These are phyloP conservation scores for Epicampocera succincta DNA, from an alignment of 2,888 invertebrate species.

Conservation along the genomic window DNA sequence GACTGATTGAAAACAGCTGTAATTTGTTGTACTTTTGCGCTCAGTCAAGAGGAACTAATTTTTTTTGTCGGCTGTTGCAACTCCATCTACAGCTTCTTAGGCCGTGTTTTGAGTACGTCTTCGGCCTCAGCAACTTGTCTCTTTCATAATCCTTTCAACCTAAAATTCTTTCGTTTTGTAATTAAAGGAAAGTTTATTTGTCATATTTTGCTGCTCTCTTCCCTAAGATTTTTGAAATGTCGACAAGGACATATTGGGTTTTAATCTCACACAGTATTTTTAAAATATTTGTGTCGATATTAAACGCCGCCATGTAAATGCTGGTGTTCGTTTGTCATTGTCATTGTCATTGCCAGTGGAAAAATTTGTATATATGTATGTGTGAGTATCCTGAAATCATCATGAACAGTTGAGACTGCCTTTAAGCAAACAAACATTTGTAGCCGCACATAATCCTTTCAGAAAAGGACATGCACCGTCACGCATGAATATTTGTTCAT, in stretches of 20 bases:
- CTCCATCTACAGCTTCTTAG: background rate
- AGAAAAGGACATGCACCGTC: constrained; percentile 21
- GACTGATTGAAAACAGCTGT: constrained; percentile 57
- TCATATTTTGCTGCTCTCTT: constrained; percentile 24
- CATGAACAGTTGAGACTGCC: constrained; percentile 42
- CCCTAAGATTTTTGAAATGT: constrained; percentile 41
- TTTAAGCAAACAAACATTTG: constrained; percentile 48
- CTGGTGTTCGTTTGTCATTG: constrained; percentile 22
- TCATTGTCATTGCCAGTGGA: constrained; percentile 12
- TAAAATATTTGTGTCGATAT: constrained; percentile 78
- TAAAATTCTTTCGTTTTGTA: constrained; percentile 58
- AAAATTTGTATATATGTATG: constrained; percentile 17
- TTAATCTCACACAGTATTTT: constrained; percentile 71
- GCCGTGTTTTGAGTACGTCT: constrained; percentile 8
- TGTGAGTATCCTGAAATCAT: background rate
- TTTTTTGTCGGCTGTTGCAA: constrained; percentile 2
- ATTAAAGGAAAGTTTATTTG: constrained; percentile 31
- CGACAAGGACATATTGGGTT: constrained; percentile 64
- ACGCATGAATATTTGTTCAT: constrained; percentile 7
- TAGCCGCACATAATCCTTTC: constrained; percentile 60
- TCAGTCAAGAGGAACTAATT: constrained; percentile 7
- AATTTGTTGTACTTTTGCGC: constrained; percentile 37
- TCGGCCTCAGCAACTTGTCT: constrained; percentile 40
- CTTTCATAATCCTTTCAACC: constrained; percentile 55
- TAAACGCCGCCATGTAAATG: constrained; percentile 69